Base-by-base conservation (phyloP, 2,888 invertebrate species). In the Drosophila stalkeri region DNA sequence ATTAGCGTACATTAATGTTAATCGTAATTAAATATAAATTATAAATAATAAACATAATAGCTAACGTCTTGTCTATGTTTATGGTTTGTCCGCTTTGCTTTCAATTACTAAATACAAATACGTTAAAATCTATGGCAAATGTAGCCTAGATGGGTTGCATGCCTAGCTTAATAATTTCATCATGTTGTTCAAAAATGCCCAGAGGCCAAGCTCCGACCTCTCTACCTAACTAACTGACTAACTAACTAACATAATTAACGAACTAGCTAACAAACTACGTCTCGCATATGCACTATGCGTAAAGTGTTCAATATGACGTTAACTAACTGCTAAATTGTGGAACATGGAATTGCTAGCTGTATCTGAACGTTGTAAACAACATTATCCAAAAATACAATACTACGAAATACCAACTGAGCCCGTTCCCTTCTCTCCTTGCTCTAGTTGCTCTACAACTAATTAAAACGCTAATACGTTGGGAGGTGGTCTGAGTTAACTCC, bases 291-390 rank as follows among this genome's bases (percentile, higher is more conserved):
- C 39, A 51, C 49, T 51, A 37, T 55, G 27, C 43, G 39, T 31
- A 43, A 59, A 20, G 44, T 64, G 54, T 63, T 65, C 33, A 68
- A 27, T 63, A 59, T 47, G 56, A 60, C 66, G 51, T 41, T 63
- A 23, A 52, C 59, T 66, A 76, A 57, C 43, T 72, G 76, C 86
- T 82, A 75, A 76, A 77, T 75, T 86, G 89, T 90, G 89, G 86
- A 90, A 87, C 86, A 87, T 87, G 86, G 86, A 87, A 87, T 90
- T 87, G 90, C 86, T 87, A 87, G 86, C 86, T 87, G 86, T 87
- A 87, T 90, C 80, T 79, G 72, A 71, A 70, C 70, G 75, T 75
- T 75, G 75, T 78, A 66, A 64, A 81, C 79, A 80, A 80, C 80
- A 80, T 77, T 78, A 80, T 76, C 72, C 78, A 80, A 76, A 80